Evolutionary conservation across 2,113 vertebrate species (phyloP).

Genomic region (Colius striatus): DNA sequence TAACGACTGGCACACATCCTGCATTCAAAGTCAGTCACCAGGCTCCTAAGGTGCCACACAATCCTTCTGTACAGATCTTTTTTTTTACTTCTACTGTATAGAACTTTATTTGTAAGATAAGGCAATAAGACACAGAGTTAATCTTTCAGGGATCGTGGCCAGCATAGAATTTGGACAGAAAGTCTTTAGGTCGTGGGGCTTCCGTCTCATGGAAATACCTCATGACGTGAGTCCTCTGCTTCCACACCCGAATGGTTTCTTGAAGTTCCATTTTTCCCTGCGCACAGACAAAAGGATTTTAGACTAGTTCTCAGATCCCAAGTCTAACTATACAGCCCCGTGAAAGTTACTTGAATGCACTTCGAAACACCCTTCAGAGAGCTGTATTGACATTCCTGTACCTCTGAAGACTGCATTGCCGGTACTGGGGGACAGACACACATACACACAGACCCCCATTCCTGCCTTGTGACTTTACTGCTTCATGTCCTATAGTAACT

Average conservation of each 20-base stretch:
- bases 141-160: conserved; percentile 87
- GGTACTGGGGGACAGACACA: not conserved
- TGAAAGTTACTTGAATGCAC: not conserved
- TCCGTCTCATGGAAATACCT: conserved; percentile 90
- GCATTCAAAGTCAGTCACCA: not conserved
- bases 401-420: not conserved
- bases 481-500: not conserved
- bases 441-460: not conserved
- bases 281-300: not conserved
- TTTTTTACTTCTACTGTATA: not conserved
- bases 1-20: not conserved
- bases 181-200: conserved; percentile 82
- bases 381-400: not conserved
- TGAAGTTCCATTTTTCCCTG: conserved; percentile 96
- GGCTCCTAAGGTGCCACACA: not conserved
- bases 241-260: conserved; percentile 94
- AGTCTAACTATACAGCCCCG: not conserved
- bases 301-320: not conserved
- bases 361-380: not conserved
- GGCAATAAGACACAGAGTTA: conserved; percentile 29
- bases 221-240: conserved; percentile 96
- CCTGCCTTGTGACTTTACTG: not conserved
- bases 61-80: not conserved
- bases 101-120: conserved; percentile 72
- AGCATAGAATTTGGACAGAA: conserved; percentile 92